Conservation (phyloP, 2,113 vertebrate genomes). For the Anthoscopus minutus region DNA sequence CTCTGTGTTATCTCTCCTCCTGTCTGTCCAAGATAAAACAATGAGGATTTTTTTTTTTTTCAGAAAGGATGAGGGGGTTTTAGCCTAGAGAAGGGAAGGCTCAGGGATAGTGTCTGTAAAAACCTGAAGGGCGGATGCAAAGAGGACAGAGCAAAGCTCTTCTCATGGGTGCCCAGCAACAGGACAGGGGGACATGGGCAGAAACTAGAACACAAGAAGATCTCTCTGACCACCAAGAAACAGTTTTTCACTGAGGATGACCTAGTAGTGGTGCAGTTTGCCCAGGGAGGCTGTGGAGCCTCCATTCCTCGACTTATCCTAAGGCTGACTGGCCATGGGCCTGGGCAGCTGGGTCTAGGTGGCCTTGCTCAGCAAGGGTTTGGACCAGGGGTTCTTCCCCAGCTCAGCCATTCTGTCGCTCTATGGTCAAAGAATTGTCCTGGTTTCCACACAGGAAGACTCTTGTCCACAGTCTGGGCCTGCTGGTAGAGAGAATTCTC, state of each 20-base stretch:
- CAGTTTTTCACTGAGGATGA: background rate
- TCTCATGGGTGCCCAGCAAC: background rate
- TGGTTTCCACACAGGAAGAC: background rate
- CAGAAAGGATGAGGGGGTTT: background rate
- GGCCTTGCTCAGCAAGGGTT: background rate
- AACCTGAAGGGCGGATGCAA: background rate
- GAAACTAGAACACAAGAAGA: background rate
- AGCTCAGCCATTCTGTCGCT: background rate
- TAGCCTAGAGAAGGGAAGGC: background rate
- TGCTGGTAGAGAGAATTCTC: background rate
- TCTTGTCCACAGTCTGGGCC: background rate
- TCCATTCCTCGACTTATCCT: background rate
- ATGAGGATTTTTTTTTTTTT: background rate
- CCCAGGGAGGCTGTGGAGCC: background rate
- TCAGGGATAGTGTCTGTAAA: background rate
- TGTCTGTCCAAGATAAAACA: background rate
- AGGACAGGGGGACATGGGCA: background rate
- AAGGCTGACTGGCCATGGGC: fast-evolving
- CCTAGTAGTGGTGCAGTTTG: background rate
- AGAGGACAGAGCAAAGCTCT: background rate
- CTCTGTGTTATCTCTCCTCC: background rate
- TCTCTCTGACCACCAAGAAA: background rate
- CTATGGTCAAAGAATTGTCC: background rate
- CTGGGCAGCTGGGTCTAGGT: background rate
- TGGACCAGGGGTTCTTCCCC: background rate